Evolutionary conservation across 2,888 invertebrate species (phyloP).

Genomic region (Thecocarcelia acutangulata): DNA sequence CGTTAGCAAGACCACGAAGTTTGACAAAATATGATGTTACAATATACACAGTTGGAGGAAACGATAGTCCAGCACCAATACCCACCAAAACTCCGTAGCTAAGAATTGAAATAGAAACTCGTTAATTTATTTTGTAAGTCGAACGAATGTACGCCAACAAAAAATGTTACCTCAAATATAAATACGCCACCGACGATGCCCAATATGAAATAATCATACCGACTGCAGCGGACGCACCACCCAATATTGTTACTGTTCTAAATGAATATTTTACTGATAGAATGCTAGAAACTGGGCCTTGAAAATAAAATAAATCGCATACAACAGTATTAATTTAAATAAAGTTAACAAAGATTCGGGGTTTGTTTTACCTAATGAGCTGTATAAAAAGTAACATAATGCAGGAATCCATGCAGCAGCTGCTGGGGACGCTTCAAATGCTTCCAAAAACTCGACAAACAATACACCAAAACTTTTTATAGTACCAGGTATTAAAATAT

Average conservation of each 20-base stretch:
- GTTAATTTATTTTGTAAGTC: background rate
- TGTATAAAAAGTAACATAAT: constrained; percentile 92
- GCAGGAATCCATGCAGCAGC: constrained; percentile 93
- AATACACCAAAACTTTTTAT: constrained; percentile 94
- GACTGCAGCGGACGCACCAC: constrained; percentile 90
- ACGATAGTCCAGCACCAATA: constrained; percentile 91
- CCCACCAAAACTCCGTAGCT: constrained; percentile 93
- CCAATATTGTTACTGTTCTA: constrained; percentile 90
- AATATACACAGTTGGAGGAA: constrained; percentile 94
- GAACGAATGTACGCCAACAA: constrained; percentile 11
- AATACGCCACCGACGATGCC: constrained; percentile 89
- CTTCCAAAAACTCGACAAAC: constrained; percentile 90
- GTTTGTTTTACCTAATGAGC: constrained; percentile 86
- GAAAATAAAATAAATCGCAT: background rate
- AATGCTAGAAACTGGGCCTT: constrained; percentile 92
- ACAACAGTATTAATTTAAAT: background rate
- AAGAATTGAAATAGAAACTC: too few species aligned
- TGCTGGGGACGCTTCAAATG: constrained; percentile 87
- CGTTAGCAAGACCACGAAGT: constrained; percentile 91
- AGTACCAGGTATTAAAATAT: constrained; percentile 92
- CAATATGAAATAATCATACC: constrained; percentile 93
- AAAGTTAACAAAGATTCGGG: background rate
- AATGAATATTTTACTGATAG: constrained; percentile 92
- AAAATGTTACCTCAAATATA: constrained; percentile 87
- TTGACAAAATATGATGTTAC: constrained; percentile 93